A percentile compares a stretch with the other conserved stretches of the same genome.
phyloP scores from a whole-genome alignment of 2,113 vertebrate genomes.

The Baryphthengus martii region DNA sequence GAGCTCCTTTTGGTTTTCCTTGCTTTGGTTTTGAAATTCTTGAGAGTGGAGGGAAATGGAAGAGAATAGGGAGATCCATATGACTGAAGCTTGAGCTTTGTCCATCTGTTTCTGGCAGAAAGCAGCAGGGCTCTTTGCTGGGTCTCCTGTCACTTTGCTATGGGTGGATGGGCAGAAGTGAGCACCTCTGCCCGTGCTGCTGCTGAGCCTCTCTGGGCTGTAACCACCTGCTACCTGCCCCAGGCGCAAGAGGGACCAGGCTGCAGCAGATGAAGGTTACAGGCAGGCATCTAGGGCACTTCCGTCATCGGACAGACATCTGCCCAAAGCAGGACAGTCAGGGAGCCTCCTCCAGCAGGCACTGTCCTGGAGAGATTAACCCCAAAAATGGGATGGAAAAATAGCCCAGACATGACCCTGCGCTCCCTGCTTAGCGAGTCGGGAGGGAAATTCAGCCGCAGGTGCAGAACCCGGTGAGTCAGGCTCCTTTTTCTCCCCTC shows the following conservation, averaged over 20 bases:
- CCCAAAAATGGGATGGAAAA: conserved; percentile 2
- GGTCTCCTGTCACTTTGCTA: neutral
- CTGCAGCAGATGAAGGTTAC: neutral
- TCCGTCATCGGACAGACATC: conserved; percentile 1
- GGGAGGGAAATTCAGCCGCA: neutral
- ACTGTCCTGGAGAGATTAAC: neutral
- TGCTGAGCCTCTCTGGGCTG: neutral
- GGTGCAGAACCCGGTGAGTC: neutral
- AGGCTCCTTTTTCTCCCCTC: neutral
- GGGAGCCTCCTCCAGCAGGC: neutral
- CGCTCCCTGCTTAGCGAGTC: neutral
- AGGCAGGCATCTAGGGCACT: neutral
- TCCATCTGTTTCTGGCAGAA: neutral
- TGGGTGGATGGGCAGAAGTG: neutral
- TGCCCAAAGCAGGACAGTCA: neutral
- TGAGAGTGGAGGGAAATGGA: neutral
- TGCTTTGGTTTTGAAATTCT: rapidly evolving
- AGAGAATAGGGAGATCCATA: neutral
- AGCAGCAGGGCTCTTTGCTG: neutral
- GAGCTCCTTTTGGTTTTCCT: neutral
- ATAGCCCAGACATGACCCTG: neutral
- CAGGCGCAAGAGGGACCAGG: neutral
- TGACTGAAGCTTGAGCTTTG: neutral
- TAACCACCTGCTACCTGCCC: neutral
- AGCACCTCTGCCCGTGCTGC: neutral